A percentile compares a stretch with the other conserved stretches of the same genome.
Conservation (phyloP, 2,797 vertebrate species). For the Paedocypris micromegethes region DNA sequence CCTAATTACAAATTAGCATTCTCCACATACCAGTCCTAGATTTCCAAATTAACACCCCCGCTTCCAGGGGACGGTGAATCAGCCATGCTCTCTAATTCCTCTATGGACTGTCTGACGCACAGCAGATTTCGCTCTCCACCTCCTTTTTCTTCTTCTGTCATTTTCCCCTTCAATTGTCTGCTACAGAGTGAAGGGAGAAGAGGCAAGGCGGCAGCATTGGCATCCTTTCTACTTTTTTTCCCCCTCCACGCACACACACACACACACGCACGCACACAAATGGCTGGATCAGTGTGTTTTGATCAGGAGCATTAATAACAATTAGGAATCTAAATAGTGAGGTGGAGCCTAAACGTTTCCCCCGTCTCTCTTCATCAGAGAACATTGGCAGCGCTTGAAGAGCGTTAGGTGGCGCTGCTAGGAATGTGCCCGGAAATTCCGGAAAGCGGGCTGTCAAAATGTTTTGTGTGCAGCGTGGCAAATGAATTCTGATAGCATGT, state of each 20-base stretch:
- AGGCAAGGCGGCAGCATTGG: constrained; percentile 52
- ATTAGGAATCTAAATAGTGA: constrained; percentile 63
- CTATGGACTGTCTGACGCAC: constrained; percentile 64
- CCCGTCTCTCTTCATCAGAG: constrained; percentile 46
- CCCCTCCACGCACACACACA: constrained; percentile 41
- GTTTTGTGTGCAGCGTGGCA: constrained; percentile 1
- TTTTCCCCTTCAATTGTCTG: constrained; percentile 64
- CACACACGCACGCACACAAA: constrained; percentile 40
- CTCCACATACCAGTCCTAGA: constrained; percentile 70
- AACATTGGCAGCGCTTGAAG: constrained; percentile 45
- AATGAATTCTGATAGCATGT: constrained; percentile 35
- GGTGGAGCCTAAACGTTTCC: constrained; percentile 46
- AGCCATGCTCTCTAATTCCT: constrained; percentile 68
- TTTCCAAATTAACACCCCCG: constrained; percentile 74
- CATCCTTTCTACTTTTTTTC: constrained; percentile 45
- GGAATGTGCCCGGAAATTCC: constrained; percentile 22
- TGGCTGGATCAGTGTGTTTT: constrained; percentile 58
- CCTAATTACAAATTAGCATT: constrained; percentile 81
- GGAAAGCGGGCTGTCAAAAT: constrained; percentile 38
- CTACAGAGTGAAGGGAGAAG: constrained; percentile 42
- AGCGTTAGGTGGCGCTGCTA: constrained; percentile 42
- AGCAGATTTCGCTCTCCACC: constrained; percentile 58
- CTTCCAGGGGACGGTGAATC: constrained; percentile 71
- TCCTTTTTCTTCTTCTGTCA: constrained; percentile 47
- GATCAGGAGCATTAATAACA: constrained; percentile 74